Base-by-base conservation (phyloP, 2,797 vertebrate species). In the Darevskia mixta region DNA sequence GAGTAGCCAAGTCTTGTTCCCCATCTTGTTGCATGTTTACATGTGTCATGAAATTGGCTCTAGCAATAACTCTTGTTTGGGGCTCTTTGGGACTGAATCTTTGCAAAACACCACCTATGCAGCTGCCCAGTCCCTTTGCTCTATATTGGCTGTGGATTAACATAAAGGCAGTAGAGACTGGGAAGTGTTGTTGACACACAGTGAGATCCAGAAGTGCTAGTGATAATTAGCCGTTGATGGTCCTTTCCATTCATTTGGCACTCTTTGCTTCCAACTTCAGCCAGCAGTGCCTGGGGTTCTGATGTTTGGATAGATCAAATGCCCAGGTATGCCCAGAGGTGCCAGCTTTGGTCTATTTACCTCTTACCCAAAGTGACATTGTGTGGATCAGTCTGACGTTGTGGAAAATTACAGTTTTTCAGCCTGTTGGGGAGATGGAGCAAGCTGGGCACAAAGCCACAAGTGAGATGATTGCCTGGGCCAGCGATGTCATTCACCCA, bases 321-420 rank as follows among this genome's bases (percentile, higher is more conserved):
- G 61, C 49, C 61, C 61, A 25, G n/a, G 41, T 20, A 6, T 8
- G 45, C 27, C 20, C 27, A n/a, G 45, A 71, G 27, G 32, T 83
- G 49, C 64, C 78, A 86, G n/a, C 77, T 29, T 71, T 80, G 27
- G 15, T 55, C 25, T 80, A 38, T 86, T 71, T 55, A 86, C 85
- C n/a, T 69, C 69, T 72, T 41, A 41, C 78, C 67, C 41, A 8
- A 86, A 78, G 6, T 73, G 27, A 58, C 66, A 35, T 58, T 11
- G 67, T 27, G 35, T 79, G 85, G 5, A 9, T 43, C 35, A 61
- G 13, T 80, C 78, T 72, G 67, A 80, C 35, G 25, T 45, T 75
- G 43, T 75, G 67, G 55, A 87, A 67, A 76, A 76, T 23, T 76
- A 67, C 55, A 66, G 79, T 27, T 75, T 81, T 41, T 80, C 29